Evolutionary conservation across 2,113 vertebrate species (phyloP).

Genomic region (Pomatorhinus ruficollis): DNA sequence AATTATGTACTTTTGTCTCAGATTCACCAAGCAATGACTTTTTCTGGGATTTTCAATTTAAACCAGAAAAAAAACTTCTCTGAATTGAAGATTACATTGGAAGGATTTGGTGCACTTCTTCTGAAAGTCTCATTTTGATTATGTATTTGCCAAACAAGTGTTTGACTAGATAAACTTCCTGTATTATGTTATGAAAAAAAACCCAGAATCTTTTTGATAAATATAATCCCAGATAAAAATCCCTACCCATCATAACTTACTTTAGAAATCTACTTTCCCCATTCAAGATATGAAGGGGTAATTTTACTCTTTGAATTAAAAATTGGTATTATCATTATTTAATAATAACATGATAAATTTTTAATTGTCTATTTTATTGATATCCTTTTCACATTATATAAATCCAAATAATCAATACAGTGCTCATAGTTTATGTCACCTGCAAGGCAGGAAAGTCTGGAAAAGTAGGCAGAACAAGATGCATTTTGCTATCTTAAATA

Average conservation of each 20-base stretch:
- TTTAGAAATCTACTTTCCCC: not conserved
- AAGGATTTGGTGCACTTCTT: not conserved
- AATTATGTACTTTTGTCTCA: not conserved
- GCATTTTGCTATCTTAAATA: not conserved
- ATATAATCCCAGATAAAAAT: not conserved
- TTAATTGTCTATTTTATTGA: not conserved
- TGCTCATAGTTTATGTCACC: not conserved
- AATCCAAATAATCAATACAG: not conserved
- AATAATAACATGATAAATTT: not conserved
- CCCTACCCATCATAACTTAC: not conserved
- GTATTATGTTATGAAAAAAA: not conserved
- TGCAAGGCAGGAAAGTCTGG: not conserved
- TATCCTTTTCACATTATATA: not conserved
- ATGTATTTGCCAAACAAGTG: not conserved
- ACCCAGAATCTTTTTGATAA: not conserved
- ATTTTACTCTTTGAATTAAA: not conserved
- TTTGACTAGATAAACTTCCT: not conserved
- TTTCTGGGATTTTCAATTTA: not conserved
- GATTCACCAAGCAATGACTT: not conserved
- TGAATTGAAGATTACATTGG: not conserved
- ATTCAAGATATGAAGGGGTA: not conserved
- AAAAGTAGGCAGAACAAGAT: not conserved
- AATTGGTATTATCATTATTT: not conserved
- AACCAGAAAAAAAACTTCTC: not conserved
- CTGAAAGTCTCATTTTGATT: not conserved